Evolutionary conservation across 2,888 invertebrate species (phyloP).

Genomic region (Callinectes sapidus): DNA sequence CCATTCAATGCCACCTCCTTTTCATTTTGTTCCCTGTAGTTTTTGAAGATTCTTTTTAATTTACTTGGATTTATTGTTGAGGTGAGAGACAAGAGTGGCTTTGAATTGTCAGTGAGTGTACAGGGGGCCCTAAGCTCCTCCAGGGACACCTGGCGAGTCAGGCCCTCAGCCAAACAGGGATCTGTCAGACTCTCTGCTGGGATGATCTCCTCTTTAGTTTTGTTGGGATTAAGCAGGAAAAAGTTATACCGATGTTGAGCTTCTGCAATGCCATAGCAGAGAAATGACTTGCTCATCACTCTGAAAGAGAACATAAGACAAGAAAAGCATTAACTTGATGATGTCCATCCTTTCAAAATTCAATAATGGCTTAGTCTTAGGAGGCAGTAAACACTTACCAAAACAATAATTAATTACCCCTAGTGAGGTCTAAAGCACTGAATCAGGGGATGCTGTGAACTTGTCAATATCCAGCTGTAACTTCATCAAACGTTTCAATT

Average conservation of each 20-base stretch:
- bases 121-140: slow-evolving; percentile 50
- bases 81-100: slow-evolving; percentile 23
- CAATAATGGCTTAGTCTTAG: not conserved
- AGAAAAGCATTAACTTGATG: not conserved
- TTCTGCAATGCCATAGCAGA: slow-evolving; percentile 67
- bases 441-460: too few species aligned
- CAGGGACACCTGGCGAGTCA: slow-evolving; percentile 39
- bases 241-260: slow-evolving; percentile 56
- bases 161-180: slow-evolving; percentile 58
- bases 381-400: too few species aligned
- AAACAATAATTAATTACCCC: too few species aligned
- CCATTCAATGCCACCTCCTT: not conserved
- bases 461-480: too few species aligned
- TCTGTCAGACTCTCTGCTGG: not conserved
- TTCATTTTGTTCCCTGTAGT: slow-evolving; percentile 6
- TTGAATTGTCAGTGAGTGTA: slow-evolving; percentile 45
- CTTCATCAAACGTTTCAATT: too few species aligned
- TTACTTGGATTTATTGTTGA: slow-evolving; percentile 34
- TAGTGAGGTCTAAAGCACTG: too few species aligned
- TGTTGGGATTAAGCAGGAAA: slow-evolving; percentile 44
- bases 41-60: slow-evolving; percentile 51
- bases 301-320: slow-evolving; percentile 37
- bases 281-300: slow-evolving; percentile 62
- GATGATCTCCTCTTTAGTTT: not conserved
- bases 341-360: not conserved